Base-by-base conservation (phyloP, 1,140 invertebrate genomes). In the Chymomyza costata region DNA sequence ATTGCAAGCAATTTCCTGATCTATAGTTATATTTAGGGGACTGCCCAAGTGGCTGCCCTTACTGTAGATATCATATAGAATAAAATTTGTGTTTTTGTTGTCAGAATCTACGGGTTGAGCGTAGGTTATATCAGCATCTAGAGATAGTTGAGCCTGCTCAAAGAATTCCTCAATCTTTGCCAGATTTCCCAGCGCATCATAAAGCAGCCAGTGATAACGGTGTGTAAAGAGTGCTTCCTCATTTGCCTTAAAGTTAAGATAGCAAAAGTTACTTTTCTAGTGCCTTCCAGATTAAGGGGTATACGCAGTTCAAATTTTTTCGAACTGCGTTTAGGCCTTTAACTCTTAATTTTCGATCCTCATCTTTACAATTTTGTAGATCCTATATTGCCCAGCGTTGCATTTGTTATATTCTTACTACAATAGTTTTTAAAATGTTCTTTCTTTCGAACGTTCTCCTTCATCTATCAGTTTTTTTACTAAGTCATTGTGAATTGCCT, bases 11-110 rank as follows among this genome's bases (percentile, higher is more conserved):
- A 84, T 53, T 39, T 83, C 55, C 13, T 40, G 61, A 59, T 85
- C 76, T 1, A 43, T 28, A 0, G 83, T 84, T 14, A 85, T 55
- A 49, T 85, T 84, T 0, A 85, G 18, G 11, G 47, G 34, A 0
- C 48, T 65, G 1, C 83, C 83, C 2, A 82, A 16, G 13, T 80
- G 59, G 1, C 51, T 51, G 0, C 65, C 83, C 53, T 85, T 85
- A 18, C 85, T 85, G 17, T 82, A 64, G 1, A 85, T 10, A 76
- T 85, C 83, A 13, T 68, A 85, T 1, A 68, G 30, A 1, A 68
- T 43, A 18, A 52, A 81, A 16, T 13, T 44, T 19, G 0, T 7
- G 18, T 1, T n/a, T 13, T 5, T 0, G 10, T 8, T 38, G 25
- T 34, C n/a, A n/a, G n/a, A n/a, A n/a, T n/a, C n/a, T n/a, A n/a